These are phyloP conservation scores for Pammene fasciana DNA, from an alignment of 2,888 invertebrate species.

Conservation along the genomic window DNA sequence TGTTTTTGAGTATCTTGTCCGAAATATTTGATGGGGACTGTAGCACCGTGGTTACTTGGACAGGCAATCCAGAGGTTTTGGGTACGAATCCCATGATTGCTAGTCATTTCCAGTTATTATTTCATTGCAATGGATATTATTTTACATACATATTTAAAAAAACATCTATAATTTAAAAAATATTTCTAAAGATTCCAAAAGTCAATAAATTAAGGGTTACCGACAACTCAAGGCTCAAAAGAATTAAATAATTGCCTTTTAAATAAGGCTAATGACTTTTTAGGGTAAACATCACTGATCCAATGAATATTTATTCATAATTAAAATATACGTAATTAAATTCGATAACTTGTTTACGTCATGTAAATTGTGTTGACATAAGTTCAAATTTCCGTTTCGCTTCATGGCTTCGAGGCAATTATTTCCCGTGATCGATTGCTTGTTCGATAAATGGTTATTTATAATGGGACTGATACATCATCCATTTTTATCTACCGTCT, in stretches of 20 bases:
- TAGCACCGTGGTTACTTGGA: too few relatives aligned
- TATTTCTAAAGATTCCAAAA: too few relatives aligned
- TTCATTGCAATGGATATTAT: too few relatives aligned
- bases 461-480: slow-evolving; percentile 33
- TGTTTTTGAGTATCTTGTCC: too few relatives aligned
- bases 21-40: too few relatives aligned
- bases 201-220: slow-evolving; percentile 52
- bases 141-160: too few relatives aligned
- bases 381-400: slow-evolving; percentile 37
- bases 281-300: slow-evolving; percentile 32
- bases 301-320: slow-evolving; percentile 38
- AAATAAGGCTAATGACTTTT: slow-evolving; percentile 38
- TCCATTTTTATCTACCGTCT: neutral
- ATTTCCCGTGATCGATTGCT: slow-evolving; percentile 35
- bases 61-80: too few relatives aligned
- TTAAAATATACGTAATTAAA: slow-evolving; percentile 37
- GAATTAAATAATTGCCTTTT: slow-evolving; percentile 47
- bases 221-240: slow-evolving; percentile 51
- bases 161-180: too few relatives aligned
- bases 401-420: slow-evolving; percentile 34
- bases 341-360: slow-evolving; percentile 36
- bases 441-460: slow-evolving; percentile 31
- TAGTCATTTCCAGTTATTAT: too few relatives aligned
- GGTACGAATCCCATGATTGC: too few relatives aligned
- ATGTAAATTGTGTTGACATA: slow-evolving; percentile 41